Percentiles rank a stretch among this genome's conserved stretches.
Evolutionary conservation across 2,797 vertebrate genomes (phyloP).

Genomic region (Eospalax fontanierii): DNA sequence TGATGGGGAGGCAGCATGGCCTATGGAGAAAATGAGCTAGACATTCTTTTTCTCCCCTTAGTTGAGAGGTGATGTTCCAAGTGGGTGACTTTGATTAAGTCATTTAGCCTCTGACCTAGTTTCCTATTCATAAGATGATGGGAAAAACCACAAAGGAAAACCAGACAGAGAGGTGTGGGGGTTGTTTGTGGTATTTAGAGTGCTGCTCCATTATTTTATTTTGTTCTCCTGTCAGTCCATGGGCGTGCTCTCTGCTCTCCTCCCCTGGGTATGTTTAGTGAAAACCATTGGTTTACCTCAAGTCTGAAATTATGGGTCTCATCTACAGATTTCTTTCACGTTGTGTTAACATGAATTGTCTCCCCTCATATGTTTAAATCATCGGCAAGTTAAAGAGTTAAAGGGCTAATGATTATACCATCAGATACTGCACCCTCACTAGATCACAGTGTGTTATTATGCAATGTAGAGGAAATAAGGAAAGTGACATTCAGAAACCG

Average conservation of each 20-base stretch:
- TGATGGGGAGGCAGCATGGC: not conserved
- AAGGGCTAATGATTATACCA: not conserved
- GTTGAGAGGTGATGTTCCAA: not conserved
- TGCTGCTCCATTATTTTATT: not conserved
- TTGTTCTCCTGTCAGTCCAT: not conserved
- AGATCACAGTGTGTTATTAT: not conserved
- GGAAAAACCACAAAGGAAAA: constrained; percentile 10
- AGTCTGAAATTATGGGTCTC: not conserved
- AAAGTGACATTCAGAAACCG: not conserved
- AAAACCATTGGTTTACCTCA: constrained; percentile 7
- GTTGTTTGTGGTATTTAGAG: not conserved
- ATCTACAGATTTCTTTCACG: constrained; percentile 11
- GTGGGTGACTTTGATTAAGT: not conserved
- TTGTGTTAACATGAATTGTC: not conserved
- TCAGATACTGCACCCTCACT: not conserved
- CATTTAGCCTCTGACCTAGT: constrained; percentile 24
- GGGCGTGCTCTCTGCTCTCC: not conserved
- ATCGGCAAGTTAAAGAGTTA: not conserved
- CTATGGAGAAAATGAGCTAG: not conserved
- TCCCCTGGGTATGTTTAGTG: not conserved
- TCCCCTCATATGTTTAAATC: not conserved
- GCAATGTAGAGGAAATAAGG: not conserved
- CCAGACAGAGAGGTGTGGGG: not conserved
- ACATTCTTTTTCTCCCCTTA: not conserved
- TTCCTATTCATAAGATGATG: constrained; percentile 18